Evolutionary conservation across 2,797 vertebrate genomes (phyloP).

Genomic region (Onychomys leucogaster): DNA sequence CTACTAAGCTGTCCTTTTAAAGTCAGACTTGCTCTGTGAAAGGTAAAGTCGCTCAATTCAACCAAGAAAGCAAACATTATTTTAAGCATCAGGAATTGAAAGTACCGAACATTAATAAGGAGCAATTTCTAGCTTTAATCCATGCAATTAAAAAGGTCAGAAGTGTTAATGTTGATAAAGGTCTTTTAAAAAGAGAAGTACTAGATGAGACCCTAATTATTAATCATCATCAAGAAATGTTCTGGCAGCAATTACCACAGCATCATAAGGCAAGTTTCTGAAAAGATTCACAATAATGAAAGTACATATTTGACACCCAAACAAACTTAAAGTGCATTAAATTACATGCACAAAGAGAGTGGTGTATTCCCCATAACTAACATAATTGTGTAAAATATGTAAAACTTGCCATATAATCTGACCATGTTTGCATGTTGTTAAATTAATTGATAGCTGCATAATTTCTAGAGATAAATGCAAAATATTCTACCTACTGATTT

Average conservation of each 20-base stretch:
- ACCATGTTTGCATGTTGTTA: background rate
- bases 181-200: constrained; percentile 69
- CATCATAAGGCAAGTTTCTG: constrained; percentile 13
- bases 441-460: background rate
- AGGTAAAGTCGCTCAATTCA: constrained; percentile 56
- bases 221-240: constrained; percentile 72
- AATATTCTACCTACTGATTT: no score
- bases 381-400: background rate
- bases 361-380: background rate
- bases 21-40: constrained; percentile 55
- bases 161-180: constrained; percentile 72
- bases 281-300: background rate
- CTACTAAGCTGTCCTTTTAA: background rate
- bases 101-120: constrained; percentile 65
- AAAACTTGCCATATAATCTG: background rate
- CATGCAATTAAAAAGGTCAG: constrained; percentile 78
- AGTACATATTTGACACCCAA: background rate
- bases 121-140: constrained; percentile 72
- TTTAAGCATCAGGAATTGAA: constrained; percentile 59
- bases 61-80: constrained; percentile 70
- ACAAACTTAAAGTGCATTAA: constrained; percentile 30
- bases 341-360: background rate
- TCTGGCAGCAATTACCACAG: constrained; percentile 58
- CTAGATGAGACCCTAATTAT: constrained; percentile 70
- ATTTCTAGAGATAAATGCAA: background rate